Base-by-base conservation (phyloP, 2,113 vertebrate genomes). In the Ranitomeya imitator region DNA sequence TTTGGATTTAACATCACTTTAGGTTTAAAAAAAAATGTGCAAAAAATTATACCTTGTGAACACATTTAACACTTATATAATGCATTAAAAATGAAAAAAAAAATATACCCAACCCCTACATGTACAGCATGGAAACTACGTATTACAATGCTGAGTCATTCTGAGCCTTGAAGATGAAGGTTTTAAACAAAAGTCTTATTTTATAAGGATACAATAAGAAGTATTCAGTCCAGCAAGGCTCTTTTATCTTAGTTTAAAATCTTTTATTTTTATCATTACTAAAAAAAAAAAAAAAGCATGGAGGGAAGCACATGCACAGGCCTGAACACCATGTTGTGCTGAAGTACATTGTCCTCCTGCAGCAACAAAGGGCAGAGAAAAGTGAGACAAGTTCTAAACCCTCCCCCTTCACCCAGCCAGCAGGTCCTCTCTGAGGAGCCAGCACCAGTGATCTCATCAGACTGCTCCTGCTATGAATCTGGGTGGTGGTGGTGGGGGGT, bases 391-490 rank as follows among this genome's bases (percentile, higher is more conserved):
- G 71, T 85, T 45, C 0, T n/a, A 52, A 51, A 11, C 59, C 87
- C 26, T 51, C 71, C 54, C 69, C 87, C 86, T 19, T 65, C 81
- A 51, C 71, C 80, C 59, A 60, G 51, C 67, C 67, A 52, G 57
- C 79, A 76, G 37, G 69, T n/a, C 57, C 16, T 77, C 81, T 60
- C 65, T 4, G 16, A 83, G 87, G 87, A 83, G 59, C 51, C n/a
- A 54, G 55, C 6, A 54, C 80, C 16, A 21, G 87, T 88, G 80
- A 88, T 76, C 87, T 88, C 87, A 88, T 88, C 87, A 77, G 80
- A 84, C 87, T 83, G 86, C 86, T 78, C 73, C 57, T 13, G 79
- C 78, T 69, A 78, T 54, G 74, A 67, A 86, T 69, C 59, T 51
- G 76, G 77, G 61, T 11, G 85, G 85, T 45, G 73, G 71, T 45